Base-by-base conservation (phyloP, 2,113 vertebrate species). In the Sula dactylatra region DNA sequence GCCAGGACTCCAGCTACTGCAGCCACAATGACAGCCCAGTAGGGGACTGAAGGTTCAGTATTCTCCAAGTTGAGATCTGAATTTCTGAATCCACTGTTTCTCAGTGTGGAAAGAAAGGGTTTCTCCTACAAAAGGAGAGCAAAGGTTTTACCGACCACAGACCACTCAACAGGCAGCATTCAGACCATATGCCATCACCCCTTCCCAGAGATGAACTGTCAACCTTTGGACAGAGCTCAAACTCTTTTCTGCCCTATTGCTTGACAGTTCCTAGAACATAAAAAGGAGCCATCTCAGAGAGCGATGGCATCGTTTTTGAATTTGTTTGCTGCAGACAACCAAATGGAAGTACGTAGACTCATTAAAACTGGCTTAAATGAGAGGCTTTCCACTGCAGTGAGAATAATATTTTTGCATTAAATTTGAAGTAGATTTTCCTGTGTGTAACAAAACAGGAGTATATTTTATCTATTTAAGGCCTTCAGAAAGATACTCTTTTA, bases 51-150 rank as follows among this genome's bases (percentile, higher is more conserved):
- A 64, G 52, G 59, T 25, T 70, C 25, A 2, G 34, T 89, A 25
- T 69, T 90, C 44, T 64, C 9, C 78, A 34, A 44, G 38, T 2
- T 54, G 90, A 94, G 6, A 95, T 56, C 55, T 73, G 92, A 64
- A 69, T 62, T 90, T 84, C 90, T 56, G 21, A 95, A 88, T 76
- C 56, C 88, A 61, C 99, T 99, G 50, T 99, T 99, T 78, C 82
- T 95, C 82, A 79, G 71, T 3, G 99, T 99, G 94, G 97, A 98
- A 82, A 99, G 97, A 96, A 98, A 99, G 17, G 99, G 99, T 40
- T 97, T 97, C 26, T 98, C 98, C 99, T 99, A 94, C 10, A 95
- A 93, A 73, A 88, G 54, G 45, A 90, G 47, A 91, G 64, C 12
- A 84, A 77, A 82, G 29, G 16, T n/a, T 95, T 97, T 86, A 88